Evolutionary conservation across 2,888 invertebrate species (phyloP), one percentile per base, ranked within the genome.

Genomic region (Dendrolimus pini): DNA sequence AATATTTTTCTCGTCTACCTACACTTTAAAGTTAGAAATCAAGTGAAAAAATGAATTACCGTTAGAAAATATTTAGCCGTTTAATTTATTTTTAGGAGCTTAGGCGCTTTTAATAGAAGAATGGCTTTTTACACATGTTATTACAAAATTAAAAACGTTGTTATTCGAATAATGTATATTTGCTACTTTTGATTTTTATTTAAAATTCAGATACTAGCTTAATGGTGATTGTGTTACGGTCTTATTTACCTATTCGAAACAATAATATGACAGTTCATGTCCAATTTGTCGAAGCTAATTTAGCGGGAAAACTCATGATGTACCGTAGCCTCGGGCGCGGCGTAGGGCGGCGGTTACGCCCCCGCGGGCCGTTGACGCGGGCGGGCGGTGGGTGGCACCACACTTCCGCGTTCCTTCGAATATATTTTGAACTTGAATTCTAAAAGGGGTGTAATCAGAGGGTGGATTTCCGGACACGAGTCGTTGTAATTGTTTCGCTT

Each of bases 281-380:
- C 6, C 30, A 30, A 30, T 30, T 6, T 30, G 30, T 12, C 12
- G 47, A 47, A 47, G 12, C 47, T 59, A 58, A 69, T 61, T 80
- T 82, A 80, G 79, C 80, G 79, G 78, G 80, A 82, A 85, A 79
- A 79, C 78, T 67, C 73, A 62, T 65, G 69, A 69, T 68, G 63
- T 72, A 65, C 70, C 67, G 68, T 66, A 65, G 68, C 65, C 75
- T 73, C 80, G 77, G 74, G 77, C 75, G 80, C 73, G 77, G 77
- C 74, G 78, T 84, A 89, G 89, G 89, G 89, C 88, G 89, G 89
- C 78, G 88, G 88, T 84, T 77, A 88, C 88, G 88, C 89, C 89
- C 88, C 84, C 87, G 80, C 84, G 81, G 74, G 78, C 72, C 68
- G 67, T 65, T 73, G 74, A 74, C 78, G 74, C 85, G 85, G 85